phyloP scores from a whole-genome alignment of 2,797 vertebrate genomes.

The Meda fulgida region DNA sequence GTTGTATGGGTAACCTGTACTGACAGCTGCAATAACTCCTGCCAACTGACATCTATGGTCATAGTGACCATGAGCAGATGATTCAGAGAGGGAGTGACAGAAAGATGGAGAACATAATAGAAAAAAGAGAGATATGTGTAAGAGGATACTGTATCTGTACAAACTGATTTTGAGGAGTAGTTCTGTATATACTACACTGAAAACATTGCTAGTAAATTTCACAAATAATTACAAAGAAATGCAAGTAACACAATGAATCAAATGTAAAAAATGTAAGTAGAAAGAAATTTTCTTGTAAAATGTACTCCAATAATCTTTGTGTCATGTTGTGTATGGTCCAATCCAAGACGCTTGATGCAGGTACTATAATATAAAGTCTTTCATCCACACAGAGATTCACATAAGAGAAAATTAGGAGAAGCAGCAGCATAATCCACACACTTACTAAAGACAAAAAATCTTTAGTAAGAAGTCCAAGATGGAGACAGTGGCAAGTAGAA shows the following conservation, averaged over 20 bases:
- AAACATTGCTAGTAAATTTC: not conserved
- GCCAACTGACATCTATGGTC: constrained; percentile 40
- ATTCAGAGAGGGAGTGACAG: constrained; percentile 25
- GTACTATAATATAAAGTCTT: not conserved
- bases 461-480: not conserved
- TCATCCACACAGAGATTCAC: not conserved
- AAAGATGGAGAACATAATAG: constrained; percentile 1
- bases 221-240: not conserved
- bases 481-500: not conserved
- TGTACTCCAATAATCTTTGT: not conserved
- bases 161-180: not conserved
- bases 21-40: constrained; percentile 44
- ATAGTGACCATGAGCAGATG: constrained; percentile 40
- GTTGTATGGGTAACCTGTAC: constrained; percentile 30
- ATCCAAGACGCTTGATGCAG: not conserved
- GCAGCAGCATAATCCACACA: not conserved
- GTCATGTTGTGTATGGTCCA: not conserved
- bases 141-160: constrained; percentile 5
- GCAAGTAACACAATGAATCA: not conserved
- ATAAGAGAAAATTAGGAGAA: not conserved
- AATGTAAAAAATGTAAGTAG: not conserved
- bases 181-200: not conserved
- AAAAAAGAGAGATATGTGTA: not conserved
- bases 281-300: not conserved
- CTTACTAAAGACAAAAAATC: not conserved